Evolutionary conservation across 1,140 invertebrate species (phyloP).

Genomic region (Penaeus indicus): DNA sequence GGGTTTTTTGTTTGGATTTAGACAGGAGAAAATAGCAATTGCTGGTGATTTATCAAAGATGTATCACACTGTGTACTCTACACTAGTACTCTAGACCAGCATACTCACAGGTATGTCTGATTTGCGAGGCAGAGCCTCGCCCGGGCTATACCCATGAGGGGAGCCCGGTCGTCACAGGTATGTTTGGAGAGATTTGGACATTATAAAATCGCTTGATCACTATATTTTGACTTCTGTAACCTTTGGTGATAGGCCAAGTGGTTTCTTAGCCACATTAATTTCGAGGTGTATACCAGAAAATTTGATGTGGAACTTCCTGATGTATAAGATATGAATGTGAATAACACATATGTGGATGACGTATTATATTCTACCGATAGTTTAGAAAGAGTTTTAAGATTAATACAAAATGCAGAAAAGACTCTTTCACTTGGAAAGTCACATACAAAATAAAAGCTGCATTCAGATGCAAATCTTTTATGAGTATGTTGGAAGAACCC

Average conservation of each 20-base stretch:
- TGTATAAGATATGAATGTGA: too few relatives aligned
- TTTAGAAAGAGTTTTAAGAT: not conserved
- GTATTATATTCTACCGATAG: not conserved
- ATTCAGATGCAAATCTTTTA: too few relatives aligned
- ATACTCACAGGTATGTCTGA: constrained; percentile 32
- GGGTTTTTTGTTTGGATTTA: constrained; percentile 32
- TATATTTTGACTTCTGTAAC: constrained; percentile 34
- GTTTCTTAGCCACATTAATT: constrained; percentile 26
- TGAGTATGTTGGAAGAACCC: too few relatives aligned
- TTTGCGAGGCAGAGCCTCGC: too few relatives aligned
- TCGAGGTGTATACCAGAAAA: not conserved
- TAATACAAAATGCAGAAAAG: constrained; percentile 17
- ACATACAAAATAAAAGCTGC: too few relatives aligned
- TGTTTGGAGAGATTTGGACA: not conserved
- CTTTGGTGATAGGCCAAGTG: too few relatives aligned
- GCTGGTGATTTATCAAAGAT: constrained; percentile 21
- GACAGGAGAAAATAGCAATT: not conserved
- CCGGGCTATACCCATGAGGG: too few relatives aligned
- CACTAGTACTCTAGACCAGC: constrained; percentile 29
- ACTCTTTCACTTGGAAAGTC: not conserved
- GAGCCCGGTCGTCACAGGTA: too few relatives aligned
- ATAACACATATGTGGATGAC: too few relatives aligned
- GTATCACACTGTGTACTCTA: constrained; percentile 5
- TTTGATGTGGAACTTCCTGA: too few relatives aligned
- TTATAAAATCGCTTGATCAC: constrained; percentile 1